Evolutionary conservation across 1,140 invertebrate genomes (phyloP).

Genomic region (Phortica variegata): DNA sequence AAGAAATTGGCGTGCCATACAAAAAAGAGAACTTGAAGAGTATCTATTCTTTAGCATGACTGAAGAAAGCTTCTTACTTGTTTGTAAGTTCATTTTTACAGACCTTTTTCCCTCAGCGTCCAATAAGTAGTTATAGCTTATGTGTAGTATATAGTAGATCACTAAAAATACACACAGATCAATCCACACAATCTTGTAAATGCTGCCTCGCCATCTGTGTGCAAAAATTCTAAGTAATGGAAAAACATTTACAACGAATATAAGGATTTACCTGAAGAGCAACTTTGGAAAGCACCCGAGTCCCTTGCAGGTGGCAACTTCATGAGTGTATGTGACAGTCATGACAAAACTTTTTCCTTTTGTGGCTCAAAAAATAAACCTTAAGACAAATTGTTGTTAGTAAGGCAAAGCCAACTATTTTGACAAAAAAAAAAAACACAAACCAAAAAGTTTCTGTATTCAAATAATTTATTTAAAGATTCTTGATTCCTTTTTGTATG

Average conservation of each 20-base stretch:
- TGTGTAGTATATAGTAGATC: conserved; percentile 78
- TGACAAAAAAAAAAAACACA: no score
- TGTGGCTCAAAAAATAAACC: no score
- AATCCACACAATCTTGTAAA: conserved; percentile 93
- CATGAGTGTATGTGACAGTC: conserved; percentile 45
- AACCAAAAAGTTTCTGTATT: no score
- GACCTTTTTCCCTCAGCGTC: conserved; percentile 74
- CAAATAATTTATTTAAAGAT: no score
- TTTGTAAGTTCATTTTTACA: no score
- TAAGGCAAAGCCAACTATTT: no score
- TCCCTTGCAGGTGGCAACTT: conserved; percentile 28
- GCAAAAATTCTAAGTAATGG: conserved; percentile 25
- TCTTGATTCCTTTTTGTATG: no score
- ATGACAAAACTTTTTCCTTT: no score
- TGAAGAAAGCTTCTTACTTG: no score
- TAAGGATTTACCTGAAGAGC: conserved; percentile 22
- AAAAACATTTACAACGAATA: background rate
- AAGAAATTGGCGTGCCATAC: background rate
- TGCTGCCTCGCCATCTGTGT: conserved; percentile 91
- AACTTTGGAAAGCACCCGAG: conserved; percentile 38
- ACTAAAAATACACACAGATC: conserved; percentile 82
- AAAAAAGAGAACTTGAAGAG: background rate
- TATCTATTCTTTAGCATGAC: no score
- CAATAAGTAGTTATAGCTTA: conserved; percentile 79
- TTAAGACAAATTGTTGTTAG: no score